These are phyloP conservation scores for Leucopsar rothschildi DNA, from an alignment of 2,113 vertebrate species.

Conservation along the genomic window DNA sequence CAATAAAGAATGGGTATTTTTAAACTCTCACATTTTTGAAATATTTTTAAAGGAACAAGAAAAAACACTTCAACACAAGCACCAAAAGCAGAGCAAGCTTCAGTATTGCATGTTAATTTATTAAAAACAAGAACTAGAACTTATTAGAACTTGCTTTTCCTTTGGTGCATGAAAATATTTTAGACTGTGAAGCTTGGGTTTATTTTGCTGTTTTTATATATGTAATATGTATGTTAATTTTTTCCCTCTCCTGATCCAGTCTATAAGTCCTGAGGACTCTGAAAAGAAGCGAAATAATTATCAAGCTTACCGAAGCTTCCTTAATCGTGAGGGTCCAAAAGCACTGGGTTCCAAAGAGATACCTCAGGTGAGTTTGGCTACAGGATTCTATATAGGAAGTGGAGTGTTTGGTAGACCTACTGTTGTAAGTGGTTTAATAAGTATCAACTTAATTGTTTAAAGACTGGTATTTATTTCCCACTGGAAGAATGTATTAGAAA, in stretches of 20 bases:
- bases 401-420: background rate
- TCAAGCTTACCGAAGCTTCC: constrained; percentile 87
- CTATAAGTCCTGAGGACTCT: constrained; percentile 85
- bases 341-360: constrained; percentile 96
- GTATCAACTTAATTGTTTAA: background rate
- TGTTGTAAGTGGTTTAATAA: background rate
- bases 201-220: background rate
- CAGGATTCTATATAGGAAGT: rapidly evolving
- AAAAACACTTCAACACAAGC: background rate
- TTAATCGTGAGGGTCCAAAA: constrained; percentile 94
- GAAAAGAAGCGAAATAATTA: constrained; percentile 89
- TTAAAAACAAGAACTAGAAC: background rate
- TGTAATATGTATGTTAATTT: background rate
- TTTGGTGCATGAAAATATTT: background rate
- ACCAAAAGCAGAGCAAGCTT: background rate
- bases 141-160: background rate
- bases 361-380: constrained; percentile 75
- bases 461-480: background rate
- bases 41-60: background rate
- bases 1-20: background rate
- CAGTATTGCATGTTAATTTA: background rate
- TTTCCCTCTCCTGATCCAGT: constrained; percentile 28
- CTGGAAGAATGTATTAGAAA: background rate
- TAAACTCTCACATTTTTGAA: background rate
- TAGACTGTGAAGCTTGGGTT: background rate